Evolutionary conservation across 2,888 invertebrate species (phyloP).

Genomic region (Emmelina monodactyla): DNA sequence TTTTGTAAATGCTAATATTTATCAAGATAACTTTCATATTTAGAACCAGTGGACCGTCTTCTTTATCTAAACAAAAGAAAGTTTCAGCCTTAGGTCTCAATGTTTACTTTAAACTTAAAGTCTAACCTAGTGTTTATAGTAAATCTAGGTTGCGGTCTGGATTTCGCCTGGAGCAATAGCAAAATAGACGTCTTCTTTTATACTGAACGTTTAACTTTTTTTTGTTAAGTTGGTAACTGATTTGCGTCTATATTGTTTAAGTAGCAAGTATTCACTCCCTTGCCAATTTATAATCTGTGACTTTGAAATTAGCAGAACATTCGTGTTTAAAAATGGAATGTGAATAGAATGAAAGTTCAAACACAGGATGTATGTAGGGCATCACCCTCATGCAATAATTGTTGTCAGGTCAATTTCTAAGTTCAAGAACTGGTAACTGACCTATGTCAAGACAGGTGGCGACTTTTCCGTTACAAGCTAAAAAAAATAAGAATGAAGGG

Average conservation of each 20-base stretch:
- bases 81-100: background rate
- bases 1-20: too few relatives aligned
- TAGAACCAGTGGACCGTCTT: background rate
- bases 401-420: background rate
- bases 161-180: background rate
- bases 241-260: too few relatives aligned
- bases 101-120: background rate
- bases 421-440: slow-evolving; percentile 15
- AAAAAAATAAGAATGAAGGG: slow-evolving; percentile 1
- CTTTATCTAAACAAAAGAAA: background rate
- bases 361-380: too few relatives aligned
- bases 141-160: background rate
- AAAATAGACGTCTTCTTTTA: background rate
- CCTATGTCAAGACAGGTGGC: slow-evolving; percentile 19
- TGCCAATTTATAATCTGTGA: too few relatives aligned
- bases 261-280: too few relatives aligned
- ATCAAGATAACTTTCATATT: too few relatives aligned
- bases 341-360: too few relatives aligned
- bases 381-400: too few relatives aligned
- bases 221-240: too few relatives aligned
- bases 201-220: too few relatives aligned
- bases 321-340: too few relatives aligned
- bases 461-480: slow-evolving; percentile 19
- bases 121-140: background rate
- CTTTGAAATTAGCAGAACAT: too few relatives aligned